These are phyloP conservation scores for Galaxias olidus DNA, from an alignment of 2,797 vertebrate species.

Conservation along the genomic window DNA sequence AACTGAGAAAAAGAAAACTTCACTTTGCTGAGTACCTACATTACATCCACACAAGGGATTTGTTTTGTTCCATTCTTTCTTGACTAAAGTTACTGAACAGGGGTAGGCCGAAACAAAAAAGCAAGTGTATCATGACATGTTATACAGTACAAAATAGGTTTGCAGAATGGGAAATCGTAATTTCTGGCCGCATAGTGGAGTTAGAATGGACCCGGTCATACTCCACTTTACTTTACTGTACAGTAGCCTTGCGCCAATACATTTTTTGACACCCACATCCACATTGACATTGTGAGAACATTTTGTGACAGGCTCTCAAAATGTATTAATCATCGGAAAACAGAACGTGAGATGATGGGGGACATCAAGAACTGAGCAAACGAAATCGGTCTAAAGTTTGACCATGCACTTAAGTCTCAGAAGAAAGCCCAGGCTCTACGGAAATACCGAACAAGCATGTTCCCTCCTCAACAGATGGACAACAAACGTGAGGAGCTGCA, in stretches of 20 bases:
- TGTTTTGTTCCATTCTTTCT: no score
- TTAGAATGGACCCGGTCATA: no score
- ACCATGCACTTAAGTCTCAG: constrained; percentile 44
- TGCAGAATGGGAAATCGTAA: no score
- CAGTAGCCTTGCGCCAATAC: constrained; percentile 47
- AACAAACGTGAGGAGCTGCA: constrained; percentile 41
- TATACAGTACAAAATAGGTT: no score
- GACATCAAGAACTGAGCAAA: constrained; percentile 62
- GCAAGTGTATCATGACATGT: no score
- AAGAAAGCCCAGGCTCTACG: constrained; percentile 41
- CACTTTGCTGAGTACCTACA: no score
- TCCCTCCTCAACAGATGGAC: constrained; percentile 31
- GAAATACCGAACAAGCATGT: constrained; percentile 49
- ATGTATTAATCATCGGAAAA: constrained; percentile 60
- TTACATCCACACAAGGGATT: no score
- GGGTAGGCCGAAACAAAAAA: no score
- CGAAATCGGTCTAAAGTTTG: constrained; percentile 25
- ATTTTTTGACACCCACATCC: constrained; percentile 51
- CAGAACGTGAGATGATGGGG: constrained; percentile 48
- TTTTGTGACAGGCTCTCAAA: constrained; percentile 51
- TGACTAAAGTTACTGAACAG: no score
- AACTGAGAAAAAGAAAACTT: no score
- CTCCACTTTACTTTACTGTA: no score
- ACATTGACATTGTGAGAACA: constrained; percentile 43
- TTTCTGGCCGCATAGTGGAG: no score